Percentiles rank a stretch among this genome's conserved stretches.
Evolutionary conservation across 2,888 invertebrate genomes (phyloP).

Genomic region (Cephus sareptanus): DNA sequence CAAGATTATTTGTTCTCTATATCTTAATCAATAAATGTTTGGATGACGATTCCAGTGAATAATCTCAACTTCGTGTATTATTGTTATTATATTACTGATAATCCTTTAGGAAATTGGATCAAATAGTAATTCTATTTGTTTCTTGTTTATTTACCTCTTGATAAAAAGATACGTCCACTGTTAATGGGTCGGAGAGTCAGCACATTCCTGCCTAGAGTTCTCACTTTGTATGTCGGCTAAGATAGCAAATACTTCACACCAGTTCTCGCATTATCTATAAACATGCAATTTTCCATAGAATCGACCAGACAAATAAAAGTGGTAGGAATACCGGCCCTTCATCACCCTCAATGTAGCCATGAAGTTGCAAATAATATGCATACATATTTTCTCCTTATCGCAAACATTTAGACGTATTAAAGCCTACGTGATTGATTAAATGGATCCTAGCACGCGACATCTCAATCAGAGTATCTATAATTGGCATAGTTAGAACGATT

Average conservation of each 20-base stretch:
- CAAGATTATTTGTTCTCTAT: neutral
- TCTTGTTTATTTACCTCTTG: neutral
- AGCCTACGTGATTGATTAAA: neutral
- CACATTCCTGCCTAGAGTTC: neutral
- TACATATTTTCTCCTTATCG: neutral
- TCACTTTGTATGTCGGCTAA: neutral
- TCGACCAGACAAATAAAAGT: too few species aligned
- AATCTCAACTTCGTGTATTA: neutral
- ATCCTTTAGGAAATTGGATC: neutral
- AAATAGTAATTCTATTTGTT: neutral
- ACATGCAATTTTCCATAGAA: neutral
- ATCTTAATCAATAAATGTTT: neutral
- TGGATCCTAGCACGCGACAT: neutral
- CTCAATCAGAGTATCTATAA: neutral
- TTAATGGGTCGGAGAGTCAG: neutral
- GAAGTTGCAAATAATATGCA: neutral
- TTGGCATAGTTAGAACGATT: neutral
- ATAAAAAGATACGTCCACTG: neutral
- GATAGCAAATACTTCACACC: neutral
- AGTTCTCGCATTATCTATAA: neutral
- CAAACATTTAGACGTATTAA: neutral
- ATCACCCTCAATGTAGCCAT: neutral
- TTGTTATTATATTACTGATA: neutral
- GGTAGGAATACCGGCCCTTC: too few species aligned
- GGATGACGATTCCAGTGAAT: neutral